Evolutionary conservation across 2,113 vertebrate species (phyloP), one percentile per base, ranked within the genome.

Genomic region (Aix galericulata): DNA sequence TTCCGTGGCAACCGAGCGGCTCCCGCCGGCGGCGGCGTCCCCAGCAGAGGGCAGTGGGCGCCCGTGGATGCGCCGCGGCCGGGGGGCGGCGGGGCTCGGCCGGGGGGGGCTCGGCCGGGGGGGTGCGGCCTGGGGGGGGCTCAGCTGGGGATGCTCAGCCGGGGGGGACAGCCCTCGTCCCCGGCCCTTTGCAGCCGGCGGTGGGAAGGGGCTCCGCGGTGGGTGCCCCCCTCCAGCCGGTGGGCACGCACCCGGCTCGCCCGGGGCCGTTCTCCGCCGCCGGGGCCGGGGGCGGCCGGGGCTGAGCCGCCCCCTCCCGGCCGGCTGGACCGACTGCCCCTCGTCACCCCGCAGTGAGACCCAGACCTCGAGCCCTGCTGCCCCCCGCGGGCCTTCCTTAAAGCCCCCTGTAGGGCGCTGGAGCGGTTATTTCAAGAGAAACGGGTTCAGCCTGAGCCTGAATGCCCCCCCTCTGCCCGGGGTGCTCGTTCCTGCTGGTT

Each of bases 1-100:
- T 95, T 38, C 96, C 95, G 15, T 92, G 96, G 96, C 95, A 97
- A 96, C 96, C 52, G 90, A 34, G 91, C 2, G 91, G 10, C 80
- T 84, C 53, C 53, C 15, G 60, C 76, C 62, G 13, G 59, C 22
- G 27, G 31, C 46, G 11, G 42, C 59, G 10, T 66, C 25, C 81
- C 96, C 96, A 9, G 29, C 83, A 94, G 96, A 88, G 96, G 96
- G 96, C 88, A 60, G 60, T 94, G 93, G 22, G 55, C 67, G 34
- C 82, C 22, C 82, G 38, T 32, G 74, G 90, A 95, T 95, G 78
- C 20, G 58, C 66, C 1, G 52, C 18, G 2, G 50, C 17, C 67
- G 32, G 36, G 46, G 80, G 50, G 46, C 64, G 71, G 76, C 44
- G 8, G 55, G 40, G 63, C 12, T 18, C 17, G 17, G 56, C 6